These are phyloP conservation scores for Turritopsis dohrnii DNA, from an alignment of 30 jellyfish, hydroid and myxozoan genomes.

Conservation along the genomic window DNA sequence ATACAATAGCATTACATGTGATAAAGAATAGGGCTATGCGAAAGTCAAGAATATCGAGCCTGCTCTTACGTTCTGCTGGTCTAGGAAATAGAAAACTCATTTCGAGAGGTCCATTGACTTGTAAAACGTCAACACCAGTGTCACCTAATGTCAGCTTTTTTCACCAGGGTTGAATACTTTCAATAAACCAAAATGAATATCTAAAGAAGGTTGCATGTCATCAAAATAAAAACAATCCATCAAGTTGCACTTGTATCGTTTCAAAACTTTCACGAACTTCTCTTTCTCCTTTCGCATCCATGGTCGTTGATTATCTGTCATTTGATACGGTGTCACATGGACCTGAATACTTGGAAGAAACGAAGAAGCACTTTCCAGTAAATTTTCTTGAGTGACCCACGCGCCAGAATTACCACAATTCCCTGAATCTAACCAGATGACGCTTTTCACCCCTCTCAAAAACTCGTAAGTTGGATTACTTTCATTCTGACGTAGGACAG, in stretches of 20 bases:
- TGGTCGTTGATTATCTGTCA: conserved; percentile 47
- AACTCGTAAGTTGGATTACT: conserved; percentile 28
- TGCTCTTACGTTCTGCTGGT: no score
- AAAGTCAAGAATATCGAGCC: no score
- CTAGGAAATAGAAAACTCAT: no score
- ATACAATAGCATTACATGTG: no score
- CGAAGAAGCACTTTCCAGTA: conserved; percentile 36
- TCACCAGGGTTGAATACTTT: neutral
- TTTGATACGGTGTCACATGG: conserved; percentile 76
- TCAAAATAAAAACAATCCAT: conserved; percentile 55
- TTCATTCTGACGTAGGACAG: conserved; percentile 22
- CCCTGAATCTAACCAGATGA: conserved; percentile 73
- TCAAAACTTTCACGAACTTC: conserved; percentile 42
- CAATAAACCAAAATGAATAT: conserved; percentile 50
- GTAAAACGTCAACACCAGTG: no score
- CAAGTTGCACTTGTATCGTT: conserved; percentile 38
- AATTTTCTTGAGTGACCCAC: conserved; percentile 55
- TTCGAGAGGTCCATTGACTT: no score
- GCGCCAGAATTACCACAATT: conserved; percentile 68
- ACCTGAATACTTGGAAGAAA: conserved; percentile 49
- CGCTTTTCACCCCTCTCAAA: conserved; percentile 31
- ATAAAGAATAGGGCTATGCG: no score
- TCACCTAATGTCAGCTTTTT: neutral
- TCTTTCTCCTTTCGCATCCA: conserved; percentile 64
- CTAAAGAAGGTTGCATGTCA: conserved; percentile 43